Conservation (phyloP, 92 coral and sea anemone genomes). For the Epizoanthus scotinus region DNA sequence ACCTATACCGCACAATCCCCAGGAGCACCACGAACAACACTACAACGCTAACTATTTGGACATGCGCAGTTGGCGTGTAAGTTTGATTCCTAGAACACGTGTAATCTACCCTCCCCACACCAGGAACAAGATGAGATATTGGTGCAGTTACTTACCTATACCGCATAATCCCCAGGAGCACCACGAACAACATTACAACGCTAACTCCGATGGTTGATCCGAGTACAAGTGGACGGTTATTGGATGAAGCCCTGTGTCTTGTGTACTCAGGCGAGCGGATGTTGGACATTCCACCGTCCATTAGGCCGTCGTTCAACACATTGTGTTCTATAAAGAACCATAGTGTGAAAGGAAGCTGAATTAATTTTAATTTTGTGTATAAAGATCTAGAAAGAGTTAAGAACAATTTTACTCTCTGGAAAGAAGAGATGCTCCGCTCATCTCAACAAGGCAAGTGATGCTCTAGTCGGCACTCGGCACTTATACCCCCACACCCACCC, state of each 20-base stretch:
- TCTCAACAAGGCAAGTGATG: no score
- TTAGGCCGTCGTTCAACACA: neutral
- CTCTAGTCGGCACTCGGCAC: no score
- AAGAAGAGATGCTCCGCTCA: no score
- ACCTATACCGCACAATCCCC: conserved; percentile 26
- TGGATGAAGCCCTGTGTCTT: neutral
- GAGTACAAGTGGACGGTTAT: conserved; percentile 1
- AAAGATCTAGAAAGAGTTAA: neutral
- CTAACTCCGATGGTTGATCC: conserved; percentile 13
- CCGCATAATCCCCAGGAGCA: neutral
- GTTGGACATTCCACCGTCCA: neutral
- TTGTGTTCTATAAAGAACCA: neutral
- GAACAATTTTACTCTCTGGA: no score
- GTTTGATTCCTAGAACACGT: no score
- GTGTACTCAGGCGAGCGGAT: neutral
- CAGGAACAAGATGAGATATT: no score
- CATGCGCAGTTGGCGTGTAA: no score
- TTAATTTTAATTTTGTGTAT: neutral
- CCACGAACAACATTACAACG: neutral
- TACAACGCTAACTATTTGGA: neutral
- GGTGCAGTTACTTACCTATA: conserved; percentile 16
- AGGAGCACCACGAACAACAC: neutral
- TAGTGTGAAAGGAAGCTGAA: neutral
- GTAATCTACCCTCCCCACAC: no score
- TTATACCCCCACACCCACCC: no score